These are phyloP conservation scores for Nezara viridula DNA, from an alignment of 2,888 invertebrate genomes.

Conservation along the genomic window DNA sequence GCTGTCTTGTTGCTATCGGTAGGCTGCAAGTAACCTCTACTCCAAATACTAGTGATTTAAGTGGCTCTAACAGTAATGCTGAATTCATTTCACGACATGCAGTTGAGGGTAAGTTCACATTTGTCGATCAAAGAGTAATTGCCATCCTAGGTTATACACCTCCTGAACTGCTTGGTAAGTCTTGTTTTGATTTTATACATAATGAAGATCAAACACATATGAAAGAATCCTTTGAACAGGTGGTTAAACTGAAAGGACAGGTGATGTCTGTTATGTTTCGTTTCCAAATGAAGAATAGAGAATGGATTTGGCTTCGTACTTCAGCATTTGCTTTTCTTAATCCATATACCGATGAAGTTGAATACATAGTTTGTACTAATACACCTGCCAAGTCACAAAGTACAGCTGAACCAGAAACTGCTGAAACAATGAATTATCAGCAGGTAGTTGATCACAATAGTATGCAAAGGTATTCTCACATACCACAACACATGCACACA, in stretches of 20 bases:
- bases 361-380: slow-evolving; percentile 99
- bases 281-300: slow-evolving; percentile 94
- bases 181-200: slow-evolving; percentile 97
- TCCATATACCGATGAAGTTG: slow-evolving; percentile 98
- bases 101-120: slow-evolving; percentile 97
- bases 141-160: slow-evolving; percentile 93
- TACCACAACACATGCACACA: slow-evolving; percentile 62
- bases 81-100: slow-evolving; percentile 98
- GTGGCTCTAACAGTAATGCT: slow-evolving; percentile 84
- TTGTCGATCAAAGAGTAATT: slow-evolving; percentile 97
- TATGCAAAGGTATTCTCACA: slow-evolving; percentile 72
- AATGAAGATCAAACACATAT: slow-evolving; percentile 97
- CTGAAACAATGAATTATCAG: slow-evolving; percentile 68
- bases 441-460: slow-evolving; percentile 80
- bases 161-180: slow-evolving; percentile 93
- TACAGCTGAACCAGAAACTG: slow-evolving; percentile 30
- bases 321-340: slow-evolving; percentile 99
- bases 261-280: slow-evolving; percentile 96
- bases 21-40: slow-evolving; percentile 96
- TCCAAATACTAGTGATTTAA: slow-evolving; percentile 90
- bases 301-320: slow-evolving; percentile 97
- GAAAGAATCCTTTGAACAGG: slow-evolving; percentile 97
- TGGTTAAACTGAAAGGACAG: slow-evolving; percentile 93
- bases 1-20: slow-evolving; percentile 98
- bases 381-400: slow-evolving; percentile 82